Evolutionary conservation across 35 echinoderm and acorn worm genomes (phyloP).

Genomic region (Apostichopus japonicus): DNA sequence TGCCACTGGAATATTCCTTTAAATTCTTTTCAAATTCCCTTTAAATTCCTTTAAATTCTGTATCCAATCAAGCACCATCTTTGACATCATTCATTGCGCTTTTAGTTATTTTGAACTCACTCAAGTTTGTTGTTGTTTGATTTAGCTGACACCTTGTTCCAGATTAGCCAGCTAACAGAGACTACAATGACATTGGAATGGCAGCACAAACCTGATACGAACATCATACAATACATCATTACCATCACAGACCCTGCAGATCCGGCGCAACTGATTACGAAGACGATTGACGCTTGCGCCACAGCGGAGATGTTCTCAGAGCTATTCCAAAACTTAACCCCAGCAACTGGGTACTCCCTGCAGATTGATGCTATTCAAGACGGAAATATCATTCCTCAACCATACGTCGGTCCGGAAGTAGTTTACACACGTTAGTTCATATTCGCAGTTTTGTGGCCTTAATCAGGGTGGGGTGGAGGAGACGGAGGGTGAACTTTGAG

Average conservation of each 20-base stretch:
- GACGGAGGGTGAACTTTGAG: too few relatives aligned
- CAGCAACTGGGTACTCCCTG: neutral
- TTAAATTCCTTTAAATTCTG: too few relatives aligned
- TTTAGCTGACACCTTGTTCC: neutral
- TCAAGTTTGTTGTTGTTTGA: neutral
- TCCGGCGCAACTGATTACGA: neutral
- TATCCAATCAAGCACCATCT: too few relatives aligned
- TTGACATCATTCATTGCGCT: too few relatives aligned
- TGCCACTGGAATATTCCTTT: too few relatives aligned
- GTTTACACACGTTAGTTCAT: constrained; percentile 3
- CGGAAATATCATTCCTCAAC: neutral
- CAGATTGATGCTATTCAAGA: neutral
- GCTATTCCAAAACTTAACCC: neutral
- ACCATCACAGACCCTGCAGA: neutral
- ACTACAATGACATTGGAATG: neutral
- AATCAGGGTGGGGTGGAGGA: too few relatives aligned
- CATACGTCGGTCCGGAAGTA: neutral
- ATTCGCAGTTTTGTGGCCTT: neutral
- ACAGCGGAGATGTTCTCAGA: neutral
- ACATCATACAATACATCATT: neutral
- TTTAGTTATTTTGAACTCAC: too few relatives aligned
- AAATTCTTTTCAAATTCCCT: too few relatives aligned
- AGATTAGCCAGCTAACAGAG: neutral
- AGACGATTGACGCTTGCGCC: neutral
- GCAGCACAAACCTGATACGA: neutral